phyloP scores from a whole-genome alignment of 2,888 invertebrate genomes.

The Mallateleia sp. region DNA sequence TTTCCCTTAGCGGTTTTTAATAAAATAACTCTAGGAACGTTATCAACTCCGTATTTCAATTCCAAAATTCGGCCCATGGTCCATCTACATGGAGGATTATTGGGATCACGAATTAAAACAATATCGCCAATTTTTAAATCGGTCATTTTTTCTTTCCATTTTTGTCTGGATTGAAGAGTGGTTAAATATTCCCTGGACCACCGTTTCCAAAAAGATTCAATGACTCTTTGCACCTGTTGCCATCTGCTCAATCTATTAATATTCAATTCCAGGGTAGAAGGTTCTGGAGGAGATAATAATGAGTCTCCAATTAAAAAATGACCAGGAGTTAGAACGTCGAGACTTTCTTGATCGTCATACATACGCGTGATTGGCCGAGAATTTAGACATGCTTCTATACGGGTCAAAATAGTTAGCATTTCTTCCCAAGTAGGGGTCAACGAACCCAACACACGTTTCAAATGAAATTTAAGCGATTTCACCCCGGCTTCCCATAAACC shows the following conservation, averaged over 20 bases:
- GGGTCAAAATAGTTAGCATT: neutral
- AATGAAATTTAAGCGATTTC: neutral
- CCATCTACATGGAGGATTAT: too few relatives aligned
- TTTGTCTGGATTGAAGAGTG: neutral
- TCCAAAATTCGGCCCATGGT: too few relatives aligned
- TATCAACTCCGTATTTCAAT: too few relatives aligned
- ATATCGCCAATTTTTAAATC: too few relatives aligned
- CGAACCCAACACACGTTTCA: neutral
- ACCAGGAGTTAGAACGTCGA: neutral
- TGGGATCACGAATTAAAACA: too few relatives aligned
- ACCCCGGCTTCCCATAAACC: constrained; percentile 13
- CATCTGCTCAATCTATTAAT: neutral
- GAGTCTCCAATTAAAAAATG: neutral
- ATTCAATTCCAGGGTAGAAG: neutral
- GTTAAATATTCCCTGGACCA: neutral
- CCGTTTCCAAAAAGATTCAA: neutral
- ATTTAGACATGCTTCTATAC: neutral
- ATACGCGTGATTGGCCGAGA: neutral
- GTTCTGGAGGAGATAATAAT: neutral
- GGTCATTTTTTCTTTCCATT: too few relatives aligned
- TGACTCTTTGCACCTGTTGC: neutral
- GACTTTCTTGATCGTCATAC: neutral
- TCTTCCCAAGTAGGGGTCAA: neutral
- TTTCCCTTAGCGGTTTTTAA: too few relatives aligned
- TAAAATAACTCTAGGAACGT: too few relatives aligned